Evolutionary conservation across 2,888 invertebrate genomes (phyloP), one percentile per base, ranked within the genome.

Genomic region (Lymantria monacha): DNA sequence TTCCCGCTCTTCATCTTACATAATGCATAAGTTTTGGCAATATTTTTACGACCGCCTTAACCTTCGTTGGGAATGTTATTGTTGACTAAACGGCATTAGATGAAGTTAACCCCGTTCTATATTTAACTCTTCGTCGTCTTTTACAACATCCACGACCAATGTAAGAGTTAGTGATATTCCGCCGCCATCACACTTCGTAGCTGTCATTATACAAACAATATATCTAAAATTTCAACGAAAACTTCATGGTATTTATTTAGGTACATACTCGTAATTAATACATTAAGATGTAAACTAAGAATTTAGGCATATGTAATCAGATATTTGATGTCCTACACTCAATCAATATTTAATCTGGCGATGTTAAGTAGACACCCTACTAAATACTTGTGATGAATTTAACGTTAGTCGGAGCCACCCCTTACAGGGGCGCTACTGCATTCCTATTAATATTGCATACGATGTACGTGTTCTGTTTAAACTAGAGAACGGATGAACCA

Each of bases 391-490:
- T 72, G 74, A 74, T 69, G 68, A 67, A 63, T 59, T 65, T 63
- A 63, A 55, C 55, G 44, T 48, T 42, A 48, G 60, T 40, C n/a
- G 38, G 41, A 50, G 47, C 63, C 57, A 57, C 46, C 50, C n/a
- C 57, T 49, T 53, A 48, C 50, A 57, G 76, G 83, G 85, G 85
- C 74, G 70, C 59, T 74, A 66, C 69, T 79, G 82, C 84, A 83
- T 79, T 79, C 79, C 79, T 79, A 84, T 88, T 87, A 87, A 88
- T 87, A 87, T 86, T 88, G 84, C 82, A 87, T 81, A 77, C 76
- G 74, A 74, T 76, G 73, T 77, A 83, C 84, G 81, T 85, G 84
- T 76, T 81, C 78, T 83, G 85, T 85, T 85, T 84, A 81, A 81
- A 81, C 85, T 77, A 66, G 63, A 71, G 68, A 55, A 65, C 70